A percentile compares a stretch with the other conserved stretches of the same genome.
Conservation (phyloP, 2,113 vertebrate genomes). For the Upupa epops region DNA sequence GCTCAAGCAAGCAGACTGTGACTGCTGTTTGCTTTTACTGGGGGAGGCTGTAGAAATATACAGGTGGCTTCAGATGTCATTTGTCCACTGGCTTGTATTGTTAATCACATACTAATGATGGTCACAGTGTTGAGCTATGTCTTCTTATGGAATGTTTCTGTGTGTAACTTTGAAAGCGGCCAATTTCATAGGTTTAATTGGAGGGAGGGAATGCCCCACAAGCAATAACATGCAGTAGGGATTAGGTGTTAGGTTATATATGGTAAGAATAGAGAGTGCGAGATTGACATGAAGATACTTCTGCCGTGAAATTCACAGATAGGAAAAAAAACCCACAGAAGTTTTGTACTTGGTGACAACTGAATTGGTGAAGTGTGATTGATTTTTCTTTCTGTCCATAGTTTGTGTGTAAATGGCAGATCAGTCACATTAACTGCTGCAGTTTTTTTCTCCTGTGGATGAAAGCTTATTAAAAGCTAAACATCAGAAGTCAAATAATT, state of each 20-base stretch:
- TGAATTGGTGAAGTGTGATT: background rate
- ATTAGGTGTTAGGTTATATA: background rate
- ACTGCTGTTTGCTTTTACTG: background rate
- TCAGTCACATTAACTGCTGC: background rate
- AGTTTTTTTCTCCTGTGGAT: background rate
- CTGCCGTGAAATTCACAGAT: background rate
- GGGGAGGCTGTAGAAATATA: background rate
- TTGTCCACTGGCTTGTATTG: background rate
- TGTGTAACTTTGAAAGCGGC: background rate
- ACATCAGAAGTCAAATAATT: background rate
- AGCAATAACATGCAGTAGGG: background rate
- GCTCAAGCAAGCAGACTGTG: fast-evolving
- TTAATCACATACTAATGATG: background rate
- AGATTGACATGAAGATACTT: background rate
- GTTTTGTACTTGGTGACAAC: background rate
- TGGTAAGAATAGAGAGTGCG: background rate
- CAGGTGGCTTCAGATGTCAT: background rate
- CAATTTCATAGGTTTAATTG: background rate
- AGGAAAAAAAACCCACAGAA: background rate
- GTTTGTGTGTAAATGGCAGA: background rate
- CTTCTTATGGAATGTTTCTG: background rate
- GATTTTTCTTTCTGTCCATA: background rate
- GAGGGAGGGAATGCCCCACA: background rate
- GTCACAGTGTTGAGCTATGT: background rate
- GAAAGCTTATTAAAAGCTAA: constrained; percentile 43